phyloP scores from a whole-genome alignment of 2,888 invertebrate genomes.

The Salpingus planirostris region DNA sequence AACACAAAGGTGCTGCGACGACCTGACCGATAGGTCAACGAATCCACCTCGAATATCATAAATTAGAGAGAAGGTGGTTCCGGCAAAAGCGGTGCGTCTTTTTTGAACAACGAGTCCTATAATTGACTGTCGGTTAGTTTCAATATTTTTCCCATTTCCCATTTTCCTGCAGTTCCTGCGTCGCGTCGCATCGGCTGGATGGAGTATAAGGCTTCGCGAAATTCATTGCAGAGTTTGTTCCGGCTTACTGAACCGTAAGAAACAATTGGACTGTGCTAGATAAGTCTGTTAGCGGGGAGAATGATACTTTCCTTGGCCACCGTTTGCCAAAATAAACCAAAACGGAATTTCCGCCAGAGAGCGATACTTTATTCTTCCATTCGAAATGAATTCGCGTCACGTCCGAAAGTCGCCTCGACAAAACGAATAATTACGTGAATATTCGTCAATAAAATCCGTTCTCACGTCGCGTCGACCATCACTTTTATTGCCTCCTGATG shows the following conservation, averaged over 20 bases:
- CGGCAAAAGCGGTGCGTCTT: too few relatives aligned
- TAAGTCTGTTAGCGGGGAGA: constrained; percentile 16
- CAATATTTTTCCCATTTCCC: constrained; percentile 6
- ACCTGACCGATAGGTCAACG: too few relatives aligned
- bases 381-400: constrained; percentile 7
- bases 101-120: too few relatives aligned
- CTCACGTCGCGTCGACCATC: too few relatives aligned
- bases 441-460: constrained; percentile 13
- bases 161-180: constrained; percentile 14
- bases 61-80: too few relatives aligned
- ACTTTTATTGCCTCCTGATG: constrained; percentile 8
- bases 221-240: constrained; percentile 25
- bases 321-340: too few relatives aligned
- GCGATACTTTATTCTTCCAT: constrained; percentile 1
- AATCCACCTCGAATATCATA: too few relatives aligned
- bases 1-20: constrained; percentile 8
- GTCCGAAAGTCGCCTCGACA: constrained; percentile 5
- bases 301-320: constrained; percentile 11
- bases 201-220: constrained; percentile 17
- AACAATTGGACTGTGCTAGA: constrained; percentile 27
- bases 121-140: too few relatives aligned
- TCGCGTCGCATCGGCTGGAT: too few relatives aligned
- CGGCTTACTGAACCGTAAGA: constrained; percentile 29
- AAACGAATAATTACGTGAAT: constrained; percentile 6
- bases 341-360: too few relatives aligned